Conservation (phyloP, 2,113 vertebrate species). For the Dicrurus megarhynchus region DNA sequence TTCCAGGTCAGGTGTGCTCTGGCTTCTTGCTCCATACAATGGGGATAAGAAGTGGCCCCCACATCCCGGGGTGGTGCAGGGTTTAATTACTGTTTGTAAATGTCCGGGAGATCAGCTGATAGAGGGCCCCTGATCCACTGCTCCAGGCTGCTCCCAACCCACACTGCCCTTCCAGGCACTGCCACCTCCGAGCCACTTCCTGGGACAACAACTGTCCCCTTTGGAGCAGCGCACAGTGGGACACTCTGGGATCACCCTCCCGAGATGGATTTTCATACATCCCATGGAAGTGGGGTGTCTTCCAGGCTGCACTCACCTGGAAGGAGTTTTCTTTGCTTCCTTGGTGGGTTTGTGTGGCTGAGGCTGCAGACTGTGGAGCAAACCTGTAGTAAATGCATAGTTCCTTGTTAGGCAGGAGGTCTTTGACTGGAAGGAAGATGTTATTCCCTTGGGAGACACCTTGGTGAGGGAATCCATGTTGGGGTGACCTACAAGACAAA, state of each 20-base stretch:
- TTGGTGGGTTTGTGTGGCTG: constrained; percentile 49
- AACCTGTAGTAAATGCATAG: background rate
- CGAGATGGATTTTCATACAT: rapidly evolving
- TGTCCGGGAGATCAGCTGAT: constrained; percentile 16
- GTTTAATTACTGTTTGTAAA: constrained; percentile 49
- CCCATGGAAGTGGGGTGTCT: background rate
- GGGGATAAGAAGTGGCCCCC: background rate
- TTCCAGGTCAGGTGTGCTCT: background rate
- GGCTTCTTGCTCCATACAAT: background rate
- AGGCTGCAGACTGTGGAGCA: constrained; percentile 73
- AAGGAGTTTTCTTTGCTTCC: constrained; percentile 30
- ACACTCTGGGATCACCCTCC: background rate
- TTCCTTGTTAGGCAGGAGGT: background rate
- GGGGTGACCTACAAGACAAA: constrained; percentile 72
- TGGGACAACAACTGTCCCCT: background rate
- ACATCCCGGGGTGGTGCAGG: background rate
- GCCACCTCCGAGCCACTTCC: background rate
- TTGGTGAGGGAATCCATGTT: constrained; percentile 63
- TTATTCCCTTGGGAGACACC: constrained; percentile 45
- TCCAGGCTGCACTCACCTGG: constrained; percentile 63
- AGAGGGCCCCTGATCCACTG: background rate
- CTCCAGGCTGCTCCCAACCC: background rate
- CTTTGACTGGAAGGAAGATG: constrained; percentile 78
- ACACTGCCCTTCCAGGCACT: background rate
- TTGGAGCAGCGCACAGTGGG: background rate